phyloP scores from a whole-genome alignment of 2,888 invertebrate species.

The Entomobrya multifasciata region DNA sequence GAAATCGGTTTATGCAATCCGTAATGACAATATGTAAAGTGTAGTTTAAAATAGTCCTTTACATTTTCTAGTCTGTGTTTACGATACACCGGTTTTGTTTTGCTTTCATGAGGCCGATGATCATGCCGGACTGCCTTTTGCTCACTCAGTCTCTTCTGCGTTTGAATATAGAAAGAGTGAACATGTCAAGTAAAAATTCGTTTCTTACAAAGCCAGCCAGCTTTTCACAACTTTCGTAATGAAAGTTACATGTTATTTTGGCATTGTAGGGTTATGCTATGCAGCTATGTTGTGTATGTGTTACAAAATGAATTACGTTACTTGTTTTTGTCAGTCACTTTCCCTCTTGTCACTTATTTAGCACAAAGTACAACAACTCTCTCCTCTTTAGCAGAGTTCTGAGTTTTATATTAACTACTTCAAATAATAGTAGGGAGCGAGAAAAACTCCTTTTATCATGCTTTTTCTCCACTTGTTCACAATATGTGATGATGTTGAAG shows the following conservation, averaged over 20 bases:
- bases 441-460: background rate
- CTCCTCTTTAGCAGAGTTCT: background rate
- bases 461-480: background rate
- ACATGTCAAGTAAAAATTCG: no score
- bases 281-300: background rate
- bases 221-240: constrained; percentile 12
- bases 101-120: no score
- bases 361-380: background rate
- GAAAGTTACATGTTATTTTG: background rate
- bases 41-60: no score
- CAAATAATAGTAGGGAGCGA: constrained; percentile 45
- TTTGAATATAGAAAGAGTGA: no score
- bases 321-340: background rate
- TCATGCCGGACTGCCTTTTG: no score
- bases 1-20: no score
- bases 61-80: no score
- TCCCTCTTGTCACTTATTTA: background rate
- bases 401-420: constrained; percentile 31
- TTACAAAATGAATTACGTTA: background rate
- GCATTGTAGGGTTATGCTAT: no score
- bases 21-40: no score
- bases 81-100: no score
- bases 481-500: constrained; percentile 17
- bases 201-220: no score
- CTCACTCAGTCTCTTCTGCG: no score